Percentiles rank a stretch among this genome's conserved stretches.
phyloP scores from a whole-genome alignment of 2,113 vertebrate species.

The Balaenoptera acutorostrata region DNA sequence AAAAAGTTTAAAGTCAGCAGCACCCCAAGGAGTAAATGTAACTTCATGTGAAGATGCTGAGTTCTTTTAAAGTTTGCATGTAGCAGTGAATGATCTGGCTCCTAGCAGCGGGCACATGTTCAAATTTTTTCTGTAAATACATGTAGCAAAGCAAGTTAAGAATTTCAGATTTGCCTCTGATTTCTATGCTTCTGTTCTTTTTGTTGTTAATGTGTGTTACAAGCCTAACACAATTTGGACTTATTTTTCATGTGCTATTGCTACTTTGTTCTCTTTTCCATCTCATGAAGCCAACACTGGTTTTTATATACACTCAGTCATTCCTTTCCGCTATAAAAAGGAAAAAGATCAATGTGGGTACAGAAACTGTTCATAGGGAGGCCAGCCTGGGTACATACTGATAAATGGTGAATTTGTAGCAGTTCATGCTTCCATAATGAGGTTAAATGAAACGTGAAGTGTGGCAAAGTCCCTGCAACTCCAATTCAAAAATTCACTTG shows the following conservation, averaged over 20 bases:
- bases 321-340: conserved; percentile 71
- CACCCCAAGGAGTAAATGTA: neutral
- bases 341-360: conserved; percentile 46
- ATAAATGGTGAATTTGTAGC: conserved; percentile 86
- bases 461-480: conserved; percentile 72
- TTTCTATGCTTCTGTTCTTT: neutral
- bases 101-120: neutral
- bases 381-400: conserved; percentile 72
- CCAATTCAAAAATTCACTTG: conserved; percentile 64
- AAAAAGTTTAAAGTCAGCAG: neutral
- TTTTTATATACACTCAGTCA: conserved; percentile 74
- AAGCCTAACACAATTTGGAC: neutral
- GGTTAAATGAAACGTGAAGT: conserved; percentile 86
- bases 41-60: neutral
- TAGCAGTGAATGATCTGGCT: neutral
- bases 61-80: neutral
- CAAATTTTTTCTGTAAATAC: neutral
- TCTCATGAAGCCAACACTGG: conserved; percentile 73
- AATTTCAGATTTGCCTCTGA: neutral
- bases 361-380: conserved; percentile 58
- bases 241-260: conserved; percentile 44
- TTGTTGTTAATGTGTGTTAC: neutral
- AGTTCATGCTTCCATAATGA: conserved; percentile 86
- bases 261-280: conserved; percentile 39
- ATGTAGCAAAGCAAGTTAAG: neutral